Conservation (phyloP, 2,888 invertebrate genomes). For the Lamellibrachia satsuma region DNA sequence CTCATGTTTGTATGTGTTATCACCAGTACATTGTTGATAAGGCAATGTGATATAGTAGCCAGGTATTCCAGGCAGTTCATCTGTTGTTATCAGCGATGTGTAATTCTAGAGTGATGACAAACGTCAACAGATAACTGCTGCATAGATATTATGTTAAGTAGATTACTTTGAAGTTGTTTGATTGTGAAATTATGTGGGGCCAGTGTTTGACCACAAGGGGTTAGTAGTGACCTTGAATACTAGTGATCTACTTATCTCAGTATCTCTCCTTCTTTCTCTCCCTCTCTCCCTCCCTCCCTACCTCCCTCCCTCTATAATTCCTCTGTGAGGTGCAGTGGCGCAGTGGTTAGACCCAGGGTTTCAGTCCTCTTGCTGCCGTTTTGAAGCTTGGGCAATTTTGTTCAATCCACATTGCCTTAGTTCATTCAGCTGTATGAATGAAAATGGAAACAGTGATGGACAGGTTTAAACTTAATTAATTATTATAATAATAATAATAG, state of each 20-base stretch:
- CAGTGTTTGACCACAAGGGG: background rate
- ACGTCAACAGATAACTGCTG: background rate
- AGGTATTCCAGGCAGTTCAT: background rate
- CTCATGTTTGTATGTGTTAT: background rate
- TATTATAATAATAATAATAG: too few relatives aligned
- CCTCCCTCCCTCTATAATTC: background rate
- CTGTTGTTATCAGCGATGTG: background rate
- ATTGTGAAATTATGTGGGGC: background rate
- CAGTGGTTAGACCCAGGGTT: too few relatives aligned
- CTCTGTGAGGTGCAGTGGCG: background rate
- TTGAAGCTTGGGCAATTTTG: too few relatives aligned
- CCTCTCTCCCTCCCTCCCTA: background rate
- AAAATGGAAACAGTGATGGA: too few relatives aligned
- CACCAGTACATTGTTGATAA: background rate
- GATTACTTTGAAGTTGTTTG: background rate
- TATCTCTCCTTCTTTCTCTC: background rate
- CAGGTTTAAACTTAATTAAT: too few relatives aligned
- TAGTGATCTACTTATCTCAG: background rate
- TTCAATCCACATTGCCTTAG: too few relatives aligned
- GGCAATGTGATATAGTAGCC: background rate
- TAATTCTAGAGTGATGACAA: background rate
- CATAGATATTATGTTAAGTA: background rate
- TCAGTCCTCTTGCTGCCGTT: too few relatives aligned
- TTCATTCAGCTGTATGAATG: too few relatives aligned
- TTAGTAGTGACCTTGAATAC: background rate